A percentile compares a stretch with the other conserved stretches of the same genome.
phyloP scores from a whole-genome alignment of 2,888 invertebrate genomes.

The Plutella xylostella region DNA sequence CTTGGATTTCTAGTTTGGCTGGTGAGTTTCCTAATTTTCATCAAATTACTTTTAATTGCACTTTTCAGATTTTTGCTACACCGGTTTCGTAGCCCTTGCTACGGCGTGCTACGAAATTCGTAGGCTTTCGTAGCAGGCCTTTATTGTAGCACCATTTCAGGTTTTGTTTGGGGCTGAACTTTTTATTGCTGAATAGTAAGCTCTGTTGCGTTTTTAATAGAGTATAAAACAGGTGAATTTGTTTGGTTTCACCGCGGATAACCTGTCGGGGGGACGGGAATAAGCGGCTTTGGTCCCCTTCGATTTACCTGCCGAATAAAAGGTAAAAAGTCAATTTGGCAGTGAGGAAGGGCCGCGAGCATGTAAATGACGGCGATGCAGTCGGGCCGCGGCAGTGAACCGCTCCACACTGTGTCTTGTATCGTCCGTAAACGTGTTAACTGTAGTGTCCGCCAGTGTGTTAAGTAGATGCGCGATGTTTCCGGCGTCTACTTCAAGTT shows the following conservation, averaged over 20 bases:
- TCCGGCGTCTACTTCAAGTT: slow-evolving; percentile 59
- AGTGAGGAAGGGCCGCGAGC: slow-evolving; percentile 62
- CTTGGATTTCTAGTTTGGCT: neutral
- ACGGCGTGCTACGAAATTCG: slow-evolving; percentile 19
- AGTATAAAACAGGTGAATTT: slow-evolving; percentile 25
- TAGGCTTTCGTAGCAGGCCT: slow-evolving; percentile 23
- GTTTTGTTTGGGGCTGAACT: neutral
- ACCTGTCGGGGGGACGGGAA: slow-evolving; percentile 38
- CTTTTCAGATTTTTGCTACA: neutral
- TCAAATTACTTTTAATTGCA: neutral
- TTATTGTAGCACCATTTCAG: neutral
- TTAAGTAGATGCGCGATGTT: slow-evolving; percentile 32
- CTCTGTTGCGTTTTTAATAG: slow-evolving; percentile 23
- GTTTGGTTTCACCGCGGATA: slow-evolving; percentile 24
- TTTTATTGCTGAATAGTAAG: slow-evolving; percentile 15
- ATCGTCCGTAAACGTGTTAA: slow-evolving; percentile 27
- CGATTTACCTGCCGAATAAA: slow-evolving; percentile 66
- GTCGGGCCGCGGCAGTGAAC: slow-evolving; percentile 35
- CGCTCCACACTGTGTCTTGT: slow-evolving; percentile 35
- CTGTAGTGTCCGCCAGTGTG: slow-evolving; percentile 17
- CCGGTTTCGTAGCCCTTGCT: slow-evolving; percentile 15
- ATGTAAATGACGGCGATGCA: slow-evolving; percentile 66
- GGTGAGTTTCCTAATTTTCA: slow-evolving; percentile 21
- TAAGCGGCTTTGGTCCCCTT: slow-evolving; percentile 58
- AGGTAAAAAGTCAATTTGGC: slow-evolving; percentile 68